phyloP scores from a whole-genome alignment of 2,113 vertebrate genomes.

The Rhea americana region DNA sequence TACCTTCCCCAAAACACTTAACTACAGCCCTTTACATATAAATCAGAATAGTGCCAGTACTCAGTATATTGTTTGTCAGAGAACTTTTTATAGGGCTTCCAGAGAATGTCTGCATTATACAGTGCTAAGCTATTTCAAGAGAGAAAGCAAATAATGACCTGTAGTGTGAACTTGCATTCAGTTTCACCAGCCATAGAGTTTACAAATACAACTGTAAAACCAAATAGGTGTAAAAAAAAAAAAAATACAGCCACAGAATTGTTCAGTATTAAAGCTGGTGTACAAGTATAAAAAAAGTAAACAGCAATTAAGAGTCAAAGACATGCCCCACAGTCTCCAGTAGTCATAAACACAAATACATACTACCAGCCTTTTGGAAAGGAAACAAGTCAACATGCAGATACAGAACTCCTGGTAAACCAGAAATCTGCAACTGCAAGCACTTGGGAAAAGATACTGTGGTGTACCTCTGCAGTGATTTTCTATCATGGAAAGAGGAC shows the following conservation, averaged over 20 bases:
- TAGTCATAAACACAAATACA: not conserved
- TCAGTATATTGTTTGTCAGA: not conserved
- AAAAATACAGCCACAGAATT: not conserved
- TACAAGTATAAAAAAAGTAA: not conserved
- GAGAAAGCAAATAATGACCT: slow-evolving; percentile 63
- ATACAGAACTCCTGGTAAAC: slow-evolving; percentile 9
- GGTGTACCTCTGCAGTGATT: not conserved
- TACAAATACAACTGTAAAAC: slow-evolving; percentile 57
- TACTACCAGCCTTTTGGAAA: not conserved
- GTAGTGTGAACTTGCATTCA: slow-evolving; percentile 75
- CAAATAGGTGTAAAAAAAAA: slow-evolving; percentile 41
- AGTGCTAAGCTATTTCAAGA: slow-evolving; percentile 29
- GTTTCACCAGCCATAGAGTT: slow-evolving; percentile 12
- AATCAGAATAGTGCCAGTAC: not conserved
- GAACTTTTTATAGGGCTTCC: slow-evolving; percentile 1
- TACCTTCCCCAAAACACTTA: slow-evolving; percentile 63
- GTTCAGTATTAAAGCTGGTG: not conserved
- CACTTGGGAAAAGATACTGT: slow-evolving; percentile 4
- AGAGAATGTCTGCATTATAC: not conserved
- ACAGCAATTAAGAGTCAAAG: not conserved
- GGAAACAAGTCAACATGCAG: not conserved
- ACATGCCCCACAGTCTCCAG: not conserved
- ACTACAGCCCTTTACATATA: not conserved
- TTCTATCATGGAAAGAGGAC: not conserved
- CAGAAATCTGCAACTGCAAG: not conserved